A percentile compares a stretch with the other conserved stretches of the same genome.
Conservation (phyloP, 2,113 vertebrate genomes). For the Laticauda laticaudata region DNA sequence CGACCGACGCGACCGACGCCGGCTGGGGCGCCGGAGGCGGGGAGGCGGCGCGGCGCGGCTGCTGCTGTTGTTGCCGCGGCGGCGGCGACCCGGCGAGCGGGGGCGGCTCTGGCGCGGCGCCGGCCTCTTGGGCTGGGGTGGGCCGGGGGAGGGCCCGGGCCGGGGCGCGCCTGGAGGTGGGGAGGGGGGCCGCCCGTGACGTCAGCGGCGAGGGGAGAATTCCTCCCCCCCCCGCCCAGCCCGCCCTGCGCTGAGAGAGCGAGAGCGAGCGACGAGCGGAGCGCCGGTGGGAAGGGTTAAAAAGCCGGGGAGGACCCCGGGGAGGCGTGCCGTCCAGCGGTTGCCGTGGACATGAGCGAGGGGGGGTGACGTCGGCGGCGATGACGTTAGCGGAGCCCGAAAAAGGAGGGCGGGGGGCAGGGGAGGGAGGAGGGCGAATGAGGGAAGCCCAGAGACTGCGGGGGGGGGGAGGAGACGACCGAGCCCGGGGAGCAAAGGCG, state of each 20-base stretch:
- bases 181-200: background rate
- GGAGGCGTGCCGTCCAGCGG: background rate
- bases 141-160: fast-evolving
- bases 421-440: background rate
- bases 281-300: constrained; percentile 42
- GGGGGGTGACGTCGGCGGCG: background rate
- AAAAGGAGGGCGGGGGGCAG: background rate
- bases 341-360: background rate
- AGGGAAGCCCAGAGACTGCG: background rate
- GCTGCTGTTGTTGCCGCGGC: background rate
- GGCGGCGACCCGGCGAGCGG: constrained; percentile 37
- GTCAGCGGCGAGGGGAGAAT: background rate
- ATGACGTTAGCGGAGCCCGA: background rate
- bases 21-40: background rate
- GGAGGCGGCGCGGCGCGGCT: background rate
- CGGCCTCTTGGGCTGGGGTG: constrained; percentile 67
- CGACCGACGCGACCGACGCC: background rate
- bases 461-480: background rate
- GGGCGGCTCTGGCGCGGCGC: constrained; percentile 32
- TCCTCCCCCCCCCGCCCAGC: background rate
- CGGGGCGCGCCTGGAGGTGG: constrained; percentile 57
- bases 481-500: background rate
- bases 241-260: too few species aligned
- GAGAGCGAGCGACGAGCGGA: too few species aligned
- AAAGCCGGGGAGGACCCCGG: constrained; percentile 76